Percentiles rank a stretch among this genome's conserved stretches.
Evolutionary conservation across 1,140 invertebrate genomes (phyloP).

Genomic region (Cydia pomonella): DNA sequence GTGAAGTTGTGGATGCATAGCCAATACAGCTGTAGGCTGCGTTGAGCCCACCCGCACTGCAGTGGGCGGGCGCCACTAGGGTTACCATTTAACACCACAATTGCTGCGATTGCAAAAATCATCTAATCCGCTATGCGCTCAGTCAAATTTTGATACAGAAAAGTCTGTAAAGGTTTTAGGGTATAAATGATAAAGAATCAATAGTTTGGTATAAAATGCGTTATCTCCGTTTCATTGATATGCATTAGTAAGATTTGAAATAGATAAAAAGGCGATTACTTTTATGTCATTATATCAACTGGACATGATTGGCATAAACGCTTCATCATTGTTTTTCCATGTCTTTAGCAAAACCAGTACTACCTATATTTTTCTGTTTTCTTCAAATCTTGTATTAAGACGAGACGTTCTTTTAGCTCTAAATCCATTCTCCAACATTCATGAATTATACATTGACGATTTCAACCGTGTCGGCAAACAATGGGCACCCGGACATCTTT

Average conservation of each 20-base stretch:
- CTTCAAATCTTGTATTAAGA: background rate
- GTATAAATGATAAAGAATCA: too few relatives aligned
- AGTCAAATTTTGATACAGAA: background rate
- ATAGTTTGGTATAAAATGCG: background rate
- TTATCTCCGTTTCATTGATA: background rate
- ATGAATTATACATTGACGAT: constrained; percentile 24
- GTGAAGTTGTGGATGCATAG: background rate
- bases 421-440: constrained; percentile 18
- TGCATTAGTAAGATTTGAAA: background rate
- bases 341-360: background rate
- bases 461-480: constrained; percentile 29
- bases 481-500: constrained; percentile 33
- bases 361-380: background rate
- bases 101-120: background rate
- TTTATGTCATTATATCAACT: background rate
- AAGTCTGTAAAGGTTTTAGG: background rate
- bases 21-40: background rate
- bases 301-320: background rate
- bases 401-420: background rate
- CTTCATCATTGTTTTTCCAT: background rate
- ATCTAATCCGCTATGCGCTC: background rate
- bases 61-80: constrained; percentile 8
- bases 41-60: background rate
- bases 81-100: background rate
- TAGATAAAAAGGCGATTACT: background rate